Base-by-base conservation (phyloP, 2,797 vertebrate species). In the Rhyacichthys aspro region DNA sequence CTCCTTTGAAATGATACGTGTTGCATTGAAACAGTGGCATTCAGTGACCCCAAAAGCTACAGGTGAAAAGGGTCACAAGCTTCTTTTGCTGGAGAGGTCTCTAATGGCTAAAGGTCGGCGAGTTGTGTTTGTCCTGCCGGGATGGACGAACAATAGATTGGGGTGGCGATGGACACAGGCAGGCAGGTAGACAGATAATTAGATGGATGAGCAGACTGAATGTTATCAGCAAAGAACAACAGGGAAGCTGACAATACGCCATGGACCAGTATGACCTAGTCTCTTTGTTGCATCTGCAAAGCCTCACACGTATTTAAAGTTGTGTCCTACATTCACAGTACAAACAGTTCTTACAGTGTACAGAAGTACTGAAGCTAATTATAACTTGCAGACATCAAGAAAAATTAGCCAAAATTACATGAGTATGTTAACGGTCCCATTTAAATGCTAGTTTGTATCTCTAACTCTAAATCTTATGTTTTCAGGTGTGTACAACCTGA, bases 111-210 rank as follows among this genome's bases (percentile, higher is more conserved):
- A 81, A 79, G 92, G 92, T 93, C 88, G 89, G 70, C 74, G 18
- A 88, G 92, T 89, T 85, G 84, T 92, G 91, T 92, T 92, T 93
- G 91, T 82, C 78, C 86, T 90, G 79, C 89, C 89, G 75, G 81
- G 77, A 86, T 89, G 86, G 75, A 84, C 83, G 85, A 80, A 91
- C 89, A 92, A 91, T 81, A 79, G 78, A 82, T 67, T 57, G 10
- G 59, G 81, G 84, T 84, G 85, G 74, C 74, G 86, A 85, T 59
- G 81, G 86, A 89, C 59, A 58, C 77, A 76, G 70, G 82, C 75
- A 46, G 81, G 82, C 85, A 90, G 87, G 79, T 84, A 86, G 82
- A 83, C 76, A 79, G 87, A 85, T 86, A 78, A 83, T 84, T 81
- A 81, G 82, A 90, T 82, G 82, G 85, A 87, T 83, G 86, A 71